Evolutionary conservation across 2,797 vertebrate genomes (phyloP).

Genomic region (Chaenodraco wilsoni): DNA sequence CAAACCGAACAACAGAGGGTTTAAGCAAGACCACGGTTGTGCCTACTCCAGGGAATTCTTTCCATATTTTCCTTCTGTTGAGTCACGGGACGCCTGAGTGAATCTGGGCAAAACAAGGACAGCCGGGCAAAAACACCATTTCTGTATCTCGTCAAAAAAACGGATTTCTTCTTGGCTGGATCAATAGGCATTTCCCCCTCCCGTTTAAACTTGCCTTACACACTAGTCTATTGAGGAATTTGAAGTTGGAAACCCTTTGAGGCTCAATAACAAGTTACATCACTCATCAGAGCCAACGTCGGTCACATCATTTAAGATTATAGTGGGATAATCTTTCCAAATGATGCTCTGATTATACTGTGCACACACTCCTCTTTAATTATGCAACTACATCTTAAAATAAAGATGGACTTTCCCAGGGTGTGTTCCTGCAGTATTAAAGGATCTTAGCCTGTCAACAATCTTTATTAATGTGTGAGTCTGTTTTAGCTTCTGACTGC

Average conservation of each 20-base stretch:
- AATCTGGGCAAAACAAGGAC: slow-evolving; percentile 78
- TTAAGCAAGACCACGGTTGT: slow-evolving; percentile 75
- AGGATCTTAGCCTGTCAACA: background rate
- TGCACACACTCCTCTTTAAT: slow-evolving; percentile 37
- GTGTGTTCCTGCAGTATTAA: slow-evolving; percentile 23
- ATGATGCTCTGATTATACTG: slow-evolving; percentile 11
- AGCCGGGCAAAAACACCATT: background rate
- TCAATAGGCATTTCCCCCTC: background rate
- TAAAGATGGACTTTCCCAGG: slow-evolving; percentile 35
- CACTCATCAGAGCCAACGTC: background rate
- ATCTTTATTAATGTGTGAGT: background rate
- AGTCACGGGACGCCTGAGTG: slow-evolving; percentile 75
- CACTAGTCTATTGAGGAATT: background rate
- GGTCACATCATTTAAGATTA: slow-evolving; percentile 12
- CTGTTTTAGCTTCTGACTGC: background rate
- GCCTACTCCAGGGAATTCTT: slow-evolving; percentile 79
- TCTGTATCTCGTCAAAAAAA: slow-evolving; percentile 1
- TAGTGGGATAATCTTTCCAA: slow-evolving; percentile 22
- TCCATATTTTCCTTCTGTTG: slow-evolving; percentile 75
- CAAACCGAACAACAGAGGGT: slow-evolving; percentile 78
- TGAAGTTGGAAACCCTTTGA: background rate
- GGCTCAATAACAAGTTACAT: background rate
- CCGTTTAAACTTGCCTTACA: background rate
- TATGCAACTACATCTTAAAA: slow-evolving; percentile 26
- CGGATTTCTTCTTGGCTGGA: slow-evolving; percentile 1